Percentiles rank a stretch among this genome's conserved stretches.
Evolutionary conservation across 1,140 invertebrate genomes (phyloP).

Genomic region (Cyrtorhinus lividipennis): DNA sequence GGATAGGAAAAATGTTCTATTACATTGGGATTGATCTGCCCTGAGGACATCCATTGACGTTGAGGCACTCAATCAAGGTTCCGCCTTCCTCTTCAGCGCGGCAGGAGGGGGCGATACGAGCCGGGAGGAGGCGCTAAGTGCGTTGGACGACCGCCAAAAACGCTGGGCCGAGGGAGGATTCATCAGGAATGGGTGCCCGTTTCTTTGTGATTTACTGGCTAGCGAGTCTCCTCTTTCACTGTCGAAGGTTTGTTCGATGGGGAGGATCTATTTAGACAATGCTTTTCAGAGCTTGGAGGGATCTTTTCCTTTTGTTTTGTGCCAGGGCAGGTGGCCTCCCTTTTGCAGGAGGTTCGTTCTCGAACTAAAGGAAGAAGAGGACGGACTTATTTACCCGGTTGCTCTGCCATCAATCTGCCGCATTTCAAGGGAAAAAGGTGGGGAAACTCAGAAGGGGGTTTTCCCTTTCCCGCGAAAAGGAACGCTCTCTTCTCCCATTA

Average conservation of each 20-base stretch:
- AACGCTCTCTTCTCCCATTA: background rate
- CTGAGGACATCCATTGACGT: too few species aligned
- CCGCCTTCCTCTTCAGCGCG: background rate
- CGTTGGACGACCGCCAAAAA: background rate
- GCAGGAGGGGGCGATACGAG: background rate
- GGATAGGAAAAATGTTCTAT: too few species aligned
- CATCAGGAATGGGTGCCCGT: background rate
- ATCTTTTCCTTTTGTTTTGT: background rate
- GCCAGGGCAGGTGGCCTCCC: background rate
- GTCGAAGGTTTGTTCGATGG: background rate
- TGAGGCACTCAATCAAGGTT: too few species aligned
- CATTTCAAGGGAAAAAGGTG: background rate
- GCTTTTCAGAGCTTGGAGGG: background rate
- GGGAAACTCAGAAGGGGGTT: background rate
- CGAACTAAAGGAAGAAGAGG: background rate
- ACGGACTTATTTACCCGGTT: too few species aligned
- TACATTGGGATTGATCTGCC: too few species aligned
- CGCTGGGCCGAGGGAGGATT: background rate
- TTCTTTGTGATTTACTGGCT: background rate
- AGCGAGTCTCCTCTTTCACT: background rate
- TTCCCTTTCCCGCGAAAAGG: background rate
- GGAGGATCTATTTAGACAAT: background rate
- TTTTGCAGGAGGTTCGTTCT: background rate
- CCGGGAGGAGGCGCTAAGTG: background rate
- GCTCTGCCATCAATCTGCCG: background rate